Evolutionary conservation across 1,140 invertebrate genomes (phyloP), one percentile per base, ranked within the genome.

Genomic region (Ruditapes philippinarum): DNA sequence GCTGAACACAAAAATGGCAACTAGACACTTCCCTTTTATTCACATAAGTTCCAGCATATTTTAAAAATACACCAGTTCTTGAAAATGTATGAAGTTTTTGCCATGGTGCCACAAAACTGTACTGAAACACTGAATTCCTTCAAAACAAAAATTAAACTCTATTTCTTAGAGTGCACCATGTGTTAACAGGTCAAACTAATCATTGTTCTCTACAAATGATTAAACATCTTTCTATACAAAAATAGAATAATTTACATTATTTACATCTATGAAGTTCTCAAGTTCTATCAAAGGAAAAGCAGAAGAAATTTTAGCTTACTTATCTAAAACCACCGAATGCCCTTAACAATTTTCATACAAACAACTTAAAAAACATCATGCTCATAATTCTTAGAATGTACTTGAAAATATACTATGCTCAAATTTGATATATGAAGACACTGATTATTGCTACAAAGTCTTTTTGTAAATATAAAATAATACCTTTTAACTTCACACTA

Each of bases 181-280:
- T 38, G 28, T 22, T n/a, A 17, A 82, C 42, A 65, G 70, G 25
- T 28, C 2, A 11, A 17, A 25, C n/a, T 25, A 31, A 65, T 65
- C 40, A 38, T 22, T 83, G 65, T 49, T 83, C 62, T 40, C 38
- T 31, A 68, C 40, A 65, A 42, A 49, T 65, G 42, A 65, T 2
- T 5, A 0, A 70, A 12, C 80, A 82, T 40, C 19, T 11, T 83
- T 65, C 70, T 33, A 25, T 83, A 83, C 81, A 83, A 83, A 83
- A 83, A 83, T 83, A 83, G 33, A 83, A 70, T 83, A 83, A 83
- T 83, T 83, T 83, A 83, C 81, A 83, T 40, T 83, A 83, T 83
- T 57, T 83, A 83, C 81, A 83, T 49, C 2, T 40, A 73, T 42
- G 40, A 28, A 14, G 7, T 19, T 33, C 65, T 70, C 22, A 76